A percentile compares a stretch with the other conserved stretches of the same genome.
Conservation (phyloP, 2,113 vertebrate species). For the Lepidothrix coronata region DNA sequence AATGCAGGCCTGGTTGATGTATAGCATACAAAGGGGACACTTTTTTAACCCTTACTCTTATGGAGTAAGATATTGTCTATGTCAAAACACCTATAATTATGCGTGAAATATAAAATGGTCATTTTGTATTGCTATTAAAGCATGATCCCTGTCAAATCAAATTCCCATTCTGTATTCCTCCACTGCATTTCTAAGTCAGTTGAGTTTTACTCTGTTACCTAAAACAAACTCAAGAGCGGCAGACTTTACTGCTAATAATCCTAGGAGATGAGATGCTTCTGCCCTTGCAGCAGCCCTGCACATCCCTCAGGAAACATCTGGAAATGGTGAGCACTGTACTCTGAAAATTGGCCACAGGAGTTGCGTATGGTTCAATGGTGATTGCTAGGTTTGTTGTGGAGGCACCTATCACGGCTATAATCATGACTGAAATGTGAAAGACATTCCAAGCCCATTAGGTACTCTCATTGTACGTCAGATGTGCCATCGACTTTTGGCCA, state of each 20-base stretch:
- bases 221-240: neutral
- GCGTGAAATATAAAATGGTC: neutral
- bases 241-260: neutral
- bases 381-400: neutral
- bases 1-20: slow-evolving; percentile 32
- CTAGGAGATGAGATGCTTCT: neutral
- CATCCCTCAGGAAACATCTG: neutral
- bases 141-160: neutral
- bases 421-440: neutral
- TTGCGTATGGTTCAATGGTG: rapidly evolving
- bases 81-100: neutral
- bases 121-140: neutral
- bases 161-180: neutral
- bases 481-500: neutral
- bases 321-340: neutral
- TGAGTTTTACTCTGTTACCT: neutral
- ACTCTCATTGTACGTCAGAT: neutral
- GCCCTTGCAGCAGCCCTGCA: neutral
- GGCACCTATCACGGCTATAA: neutral
- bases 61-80: neutral
- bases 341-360: neutral
- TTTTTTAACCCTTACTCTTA: slow-evolving; percentile 62
- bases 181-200: neutral
- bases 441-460: neutral
- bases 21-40: slow-evolving; percentile 47